A percentile compares a stretch with the other conserved stretches of the same genome.
These are phyloP conservation scores for Gryon sp. DNA, from an alignment of 1,140 invertebrate genomes.

Conservation along the genomic window DNA sequence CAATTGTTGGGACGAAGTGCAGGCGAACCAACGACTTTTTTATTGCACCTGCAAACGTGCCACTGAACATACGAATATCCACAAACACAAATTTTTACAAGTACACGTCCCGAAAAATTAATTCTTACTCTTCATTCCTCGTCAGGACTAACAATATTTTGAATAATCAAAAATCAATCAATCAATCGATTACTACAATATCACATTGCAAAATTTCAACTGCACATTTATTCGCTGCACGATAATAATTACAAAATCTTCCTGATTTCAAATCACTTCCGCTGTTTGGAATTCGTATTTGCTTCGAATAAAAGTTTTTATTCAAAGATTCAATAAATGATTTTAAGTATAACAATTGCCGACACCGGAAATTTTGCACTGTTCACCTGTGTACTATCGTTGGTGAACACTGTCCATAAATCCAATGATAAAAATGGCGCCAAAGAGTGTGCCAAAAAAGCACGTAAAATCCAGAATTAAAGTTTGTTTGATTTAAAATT, in stretches of 20 bases:
- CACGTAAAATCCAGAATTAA: no score
- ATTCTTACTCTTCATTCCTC: slow-evolving; percentile 11
- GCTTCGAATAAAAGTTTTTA: no score
- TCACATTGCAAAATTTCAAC: background rate
- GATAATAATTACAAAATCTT: no score
- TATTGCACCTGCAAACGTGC: slow-evolving; percentile 31
- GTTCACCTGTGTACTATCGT: slow-evolving; percentile 30
- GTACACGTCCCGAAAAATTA: slow-evolving; percentile 1
- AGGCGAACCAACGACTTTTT: slow-evolving; percentile 33
- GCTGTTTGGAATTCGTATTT: slow-evolving; percentile 1
- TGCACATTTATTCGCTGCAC: no score
- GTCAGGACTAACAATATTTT: no score
- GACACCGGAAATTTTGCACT: slow-evolving; percentile 15
- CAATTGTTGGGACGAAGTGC: slow-evolving; percentile 19
- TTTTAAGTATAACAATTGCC: no score
- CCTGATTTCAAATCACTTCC: no score
- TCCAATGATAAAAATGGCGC: no score
- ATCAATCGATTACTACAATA: no score
- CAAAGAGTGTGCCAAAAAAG: no score
- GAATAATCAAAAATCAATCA: no score
- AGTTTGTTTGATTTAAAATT: background rate
- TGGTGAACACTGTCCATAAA: slow-evolving; percentile 15
- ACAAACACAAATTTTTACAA: slow-evolving; percentile 33
- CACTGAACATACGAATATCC: slow-evolving; percentile 15
- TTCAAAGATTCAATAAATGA: no score